Base-by-base conservation (phyloP, 1,140 invertebrate genomes). In the Amphibalanus amphitrite region DNA sequence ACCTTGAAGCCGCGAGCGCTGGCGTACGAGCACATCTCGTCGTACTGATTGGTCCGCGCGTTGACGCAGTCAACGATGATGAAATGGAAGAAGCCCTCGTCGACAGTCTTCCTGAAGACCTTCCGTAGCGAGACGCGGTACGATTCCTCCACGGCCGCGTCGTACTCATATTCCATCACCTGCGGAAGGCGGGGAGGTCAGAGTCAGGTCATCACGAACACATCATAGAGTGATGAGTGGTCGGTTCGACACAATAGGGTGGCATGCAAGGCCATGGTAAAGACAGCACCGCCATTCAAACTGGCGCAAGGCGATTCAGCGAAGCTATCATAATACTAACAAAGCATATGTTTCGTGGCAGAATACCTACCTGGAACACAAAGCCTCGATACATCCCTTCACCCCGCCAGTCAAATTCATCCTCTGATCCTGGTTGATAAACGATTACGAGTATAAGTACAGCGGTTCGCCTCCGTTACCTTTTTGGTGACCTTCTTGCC, bases 121-220 rank as follows among this genome's bases (percentile, higher is more conserved):
- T 95, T 95, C 38, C 90, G 82, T 40, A 98, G 82, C 69, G 90
- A 94, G 38, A 83, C 83, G 73, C 89, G 79, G 77, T 97, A 97
- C 29, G 84, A 84, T 69, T 87, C 84, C 80, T 97, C 94, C 85
- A 91, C 87, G 33, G 84, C 85, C 71, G 87, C 84, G 75, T 98
- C 94, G 81, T 90, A 97, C 78, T 96, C 93, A 79, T 95, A 97
- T 70, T 92, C 87, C 82, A 95, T 86, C 74, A 91, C 88, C 90
- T 91, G 75, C 69, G 72, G 75, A 69, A 71, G 29, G 47, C 69
- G 72, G 33, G 10, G n/a, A 17, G 65, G 71, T 29, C 68, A 23
- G 69, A 20, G 17, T 8, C 38, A 38, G 6, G 17, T 6, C 38
- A 67, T 4, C 13, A 70, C 67, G 64, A 69, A 69, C 71, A 72